phyloP scores from a whole-genome alignment of 2,888 invertebrate genomes.

The Cenopis cana region DNA sequence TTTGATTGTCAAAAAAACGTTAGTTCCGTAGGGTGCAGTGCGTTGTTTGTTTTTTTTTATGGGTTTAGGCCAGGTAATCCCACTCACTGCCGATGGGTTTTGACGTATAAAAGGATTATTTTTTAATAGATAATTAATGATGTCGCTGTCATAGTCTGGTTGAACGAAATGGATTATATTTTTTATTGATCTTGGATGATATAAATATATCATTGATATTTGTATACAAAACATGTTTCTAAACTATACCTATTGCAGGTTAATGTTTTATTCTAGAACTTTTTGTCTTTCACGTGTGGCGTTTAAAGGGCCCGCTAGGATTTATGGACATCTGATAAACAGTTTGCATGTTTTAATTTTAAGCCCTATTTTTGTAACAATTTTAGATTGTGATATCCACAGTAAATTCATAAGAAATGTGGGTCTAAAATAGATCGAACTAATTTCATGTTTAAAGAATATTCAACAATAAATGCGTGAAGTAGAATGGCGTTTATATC shows the following conservation, averaged over 20 bases:
- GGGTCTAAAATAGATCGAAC: too few species aligned
- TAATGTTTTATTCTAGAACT: not conserved
- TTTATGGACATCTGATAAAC: too few species aligned
- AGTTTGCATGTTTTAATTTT: too few species aligned
- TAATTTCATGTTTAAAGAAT: too few species aligned
- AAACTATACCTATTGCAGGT: not conserved
- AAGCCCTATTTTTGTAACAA: too few species aligned
- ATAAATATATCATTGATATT: conserved; percentile 9
- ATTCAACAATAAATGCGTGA: not conserved
- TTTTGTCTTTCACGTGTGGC: too few species aligned
- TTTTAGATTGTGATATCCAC: too few species aligned
- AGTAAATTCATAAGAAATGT: too few species aligned
- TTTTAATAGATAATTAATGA: conserved; percentile 84
- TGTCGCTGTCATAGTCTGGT: conserved; percentile 63
- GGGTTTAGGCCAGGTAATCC: conserved; percentile 81
- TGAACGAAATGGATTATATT: conserved; percentile 46
- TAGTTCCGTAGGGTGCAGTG: conserved; percentile 64
- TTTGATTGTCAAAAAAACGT: conserved; percentile 8
- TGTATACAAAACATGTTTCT: not conserved
- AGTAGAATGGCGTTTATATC: not conserved
- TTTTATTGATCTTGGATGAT: conserved; percentile 46
- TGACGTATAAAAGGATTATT: conserved; percentile 83
- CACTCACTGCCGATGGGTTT: conserved; percentile 70
- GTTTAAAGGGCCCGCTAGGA: too few species aligned
- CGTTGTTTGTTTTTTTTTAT: conserved; percentile 80